Evolutionary conservation across 2,797 vertebrate genomes (phyloP).

Genomic region (Platalea minor): DNA sequence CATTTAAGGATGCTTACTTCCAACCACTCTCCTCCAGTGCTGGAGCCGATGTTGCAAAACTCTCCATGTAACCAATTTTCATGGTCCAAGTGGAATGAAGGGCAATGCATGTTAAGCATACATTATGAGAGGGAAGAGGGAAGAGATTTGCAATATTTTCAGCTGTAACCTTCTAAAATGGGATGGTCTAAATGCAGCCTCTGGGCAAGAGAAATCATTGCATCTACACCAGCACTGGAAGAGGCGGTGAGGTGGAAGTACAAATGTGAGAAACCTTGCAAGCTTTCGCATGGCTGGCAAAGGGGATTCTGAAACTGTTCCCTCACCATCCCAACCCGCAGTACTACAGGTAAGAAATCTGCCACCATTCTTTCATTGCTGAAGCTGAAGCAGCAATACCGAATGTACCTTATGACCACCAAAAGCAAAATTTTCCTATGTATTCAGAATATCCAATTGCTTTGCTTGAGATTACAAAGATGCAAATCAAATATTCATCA

Average conservation of each 20-base stretch:
- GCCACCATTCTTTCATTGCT: not conserved
- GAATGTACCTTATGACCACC: not conserved
- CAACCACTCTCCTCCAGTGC: not conserved
- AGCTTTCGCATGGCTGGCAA: not conserved
- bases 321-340: not conserved
- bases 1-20: not conserved
- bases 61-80: not conserved
- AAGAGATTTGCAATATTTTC: not conserved
- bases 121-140: not conserved
- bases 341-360: not conserved
- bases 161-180: not conserved
- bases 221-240: not conserved
- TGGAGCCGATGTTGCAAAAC: not conserved
- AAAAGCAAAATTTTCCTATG: not conserved
- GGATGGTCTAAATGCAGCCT: not conserved
- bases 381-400: not conserved
- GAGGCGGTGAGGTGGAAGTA: not conserved
- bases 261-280: not conserved
- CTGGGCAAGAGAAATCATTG: not conserved
- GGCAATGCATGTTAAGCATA: not conserved
- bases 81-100: not conserved
- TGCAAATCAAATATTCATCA: not conserved
- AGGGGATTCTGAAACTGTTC: not conserved
- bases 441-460: not conserved
- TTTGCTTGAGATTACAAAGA: not conserved